Evolutionary conservation across 1,140 invertebrate species (phyloP).

Genomic region (Paraescarpia echinospica): DNA sequence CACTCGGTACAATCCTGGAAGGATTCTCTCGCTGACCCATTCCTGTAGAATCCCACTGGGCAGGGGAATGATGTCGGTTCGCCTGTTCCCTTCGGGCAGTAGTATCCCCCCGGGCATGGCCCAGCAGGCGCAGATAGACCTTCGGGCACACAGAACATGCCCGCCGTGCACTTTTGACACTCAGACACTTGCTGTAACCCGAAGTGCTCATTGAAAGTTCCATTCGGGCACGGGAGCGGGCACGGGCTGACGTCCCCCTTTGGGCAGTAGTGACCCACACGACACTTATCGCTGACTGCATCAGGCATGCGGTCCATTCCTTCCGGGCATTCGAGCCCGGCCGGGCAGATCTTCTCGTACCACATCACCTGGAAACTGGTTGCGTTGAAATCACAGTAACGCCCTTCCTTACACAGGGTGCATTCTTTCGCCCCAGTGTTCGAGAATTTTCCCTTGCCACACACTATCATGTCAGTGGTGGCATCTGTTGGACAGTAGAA

Average conservation of each 20-base stretch:
- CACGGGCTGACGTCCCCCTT: conserved; percentile 47
- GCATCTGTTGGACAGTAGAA: conserved; percentile 47
- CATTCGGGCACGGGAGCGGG: conserved; percentile 50
- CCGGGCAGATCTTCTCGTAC: conserved; percentile 44
- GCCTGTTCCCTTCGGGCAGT: conserved; percentile 48
- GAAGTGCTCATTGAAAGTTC: conserved; percentile 48
- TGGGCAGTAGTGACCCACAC: conserved; percentile 51
- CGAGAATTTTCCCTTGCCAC: conserved; percentile 54
- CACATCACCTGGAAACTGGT: conserved; percentile 47
- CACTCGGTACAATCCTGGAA: conserved; percentile 55
- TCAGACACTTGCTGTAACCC: conserved; percentile 36
- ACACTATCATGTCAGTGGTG: conserved; percentile 41
- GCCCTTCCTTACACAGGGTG: conserved; percentile 45
- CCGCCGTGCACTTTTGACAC: conserved; percentile 49
- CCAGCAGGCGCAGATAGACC: conserved; percentile 38
- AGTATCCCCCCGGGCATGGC: conserved; percentile 47
- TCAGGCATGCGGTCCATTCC: conserved; percentile 49
- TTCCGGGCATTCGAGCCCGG: conserved; percentile 49
- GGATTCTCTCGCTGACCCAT: conserved; percentile 50
- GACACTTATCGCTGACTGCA: conserved; percentile 43
- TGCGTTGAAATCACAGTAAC: conserved; percentile 50
- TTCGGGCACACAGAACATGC: conserved; percentile 43
- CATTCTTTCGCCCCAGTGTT: conserved; percentile 42
- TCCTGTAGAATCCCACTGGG: conserved; percentile 53
- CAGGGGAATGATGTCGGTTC: conserved; percentile 42